Evolutionary conservation across 2,888 invertebrate species (phyloP).

Genomic region (Euclidia mi): DNA sequence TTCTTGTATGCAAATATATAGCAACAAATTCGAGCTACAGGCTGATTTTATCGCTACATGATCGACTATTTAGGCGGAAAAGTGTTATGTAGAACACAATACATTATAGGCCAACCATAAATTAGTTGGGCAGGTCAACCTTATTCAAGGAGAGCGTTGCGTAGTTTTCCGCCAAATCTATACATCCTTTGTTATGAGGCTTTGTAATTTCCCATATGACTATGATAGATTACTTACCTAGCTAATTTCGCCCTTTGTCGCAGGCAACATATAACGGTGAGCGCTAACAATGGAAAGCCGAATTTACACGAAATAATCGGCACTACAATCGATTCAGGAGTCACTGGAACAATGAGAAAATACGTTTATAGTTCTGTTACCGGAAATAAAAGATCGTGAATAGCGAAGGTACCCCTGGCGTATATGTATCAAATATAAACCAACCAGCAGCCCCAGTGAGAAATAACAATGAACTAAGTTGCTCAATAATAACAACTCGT

Average conservation of each 20-base stretch:
- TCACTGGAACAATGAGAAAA: too few species aligned
- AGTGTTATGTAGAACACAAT: constrained; percentile 17
- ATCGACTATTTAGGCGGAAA: constrained; percentile 13
- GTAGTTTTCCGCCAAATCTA: constrained; percentile 25
- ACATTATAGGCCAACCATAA: constrained; percentile 33
- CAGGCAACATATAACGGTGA: constrained; percentile 96
- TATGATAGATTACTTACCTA: constrained; percentile 69
- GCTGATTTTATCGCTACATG: constrained; percentile 1
- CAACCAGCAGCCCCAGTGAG: constrained; percentile 39
- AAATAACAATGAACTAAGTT: constrained; percentile 25
- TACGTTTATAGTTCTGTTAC: constrained; percentile 8
- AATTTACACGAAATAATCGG: constrained; percentile 97
- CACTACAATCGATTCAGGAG: too few species aligned
- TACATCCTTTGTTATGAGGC: constrained; percentile 16
- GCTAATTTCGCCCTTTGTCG: constrained; percentile 95
- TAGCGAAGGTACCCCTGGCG: constrained; percentile 7
- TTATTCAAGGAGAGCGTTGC: constrained; percentile 36
- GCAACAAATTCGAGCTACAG: background rate
- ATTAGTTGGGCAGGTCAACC: constrained; percentile 28
- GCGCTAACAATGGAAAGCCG: constrained; percentile 96
- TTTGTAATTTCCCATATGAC: constrained; percentile 28
- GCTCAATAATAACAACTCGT: constrained; percentile 34
- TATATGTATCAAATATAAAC: constrained; percentile 45
- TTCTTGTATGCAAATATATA: constrained; percentile 10
- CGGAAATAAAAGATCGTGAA: constrained; percentile 30